Base-by-base conservation (phyloP, 2,113 vertebrate species). In the Bagarius yarrelli region DNA sequence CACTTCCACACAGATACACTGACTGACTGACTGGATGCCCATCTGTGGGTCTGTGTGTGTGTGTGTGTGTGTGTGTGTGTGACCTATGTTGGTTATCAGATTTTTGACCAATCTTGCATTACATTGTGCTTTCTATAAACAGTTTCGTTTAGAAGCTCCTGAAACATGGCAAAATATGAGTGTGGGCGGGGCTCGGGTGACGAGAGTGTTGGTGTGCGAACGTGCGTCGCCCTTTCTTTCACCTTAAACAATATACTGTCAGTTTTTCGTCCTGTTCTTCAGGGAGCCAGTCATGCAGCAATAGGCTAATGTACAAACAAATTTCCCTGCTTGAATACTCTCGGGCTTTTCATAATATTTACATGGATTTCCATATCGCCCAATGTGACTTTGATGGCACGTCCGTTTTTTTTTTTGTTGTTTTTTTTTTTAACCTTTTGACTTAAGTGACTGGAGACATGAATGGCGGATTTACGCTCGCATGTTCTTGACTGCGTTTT, bases 31-130 rank as follows among this genome's bases (percentile, higher is more conserved):
- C 63, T 47, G 21, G 34, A 44, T 40, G 21, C 27, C 9, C 3
- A 6, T 66, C 5, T 44, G 1, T 50, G 53, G 55, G 70, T 19
- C 55, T 57, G 25, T 53, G 47, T 30, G 47, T 52, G 53, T 50
- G 50, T 32, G 63, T 77, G 44, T 47, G 30, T 66, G 61, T 69
- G 56, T 23, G 79, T 14, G 36, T 71, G 36, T 30, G 44, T 61
- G 60, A 27, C 56, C 27, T 30, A 57, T 14, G 80, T 23, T 34
- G 19, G n/a, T 30, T 36, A 86, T 81, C 84, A 81, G 27, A 83
- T 78, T 85, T 76, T 80, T 78, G 40, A 74, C 53, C 70, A 50
- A 80, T 56, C 44, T 81, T 78, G 77, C 84, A 69, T 80, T 74
- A 14, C 67, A 30, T 52, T 18, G 57, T 63, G 53, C 50, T 32